Percentiles rank a stretch among this genome's conserved stretches.
Conservation (phyloP, 2,888 invertebrate species). For the Venustoraphidia nigricollis region DNA sequence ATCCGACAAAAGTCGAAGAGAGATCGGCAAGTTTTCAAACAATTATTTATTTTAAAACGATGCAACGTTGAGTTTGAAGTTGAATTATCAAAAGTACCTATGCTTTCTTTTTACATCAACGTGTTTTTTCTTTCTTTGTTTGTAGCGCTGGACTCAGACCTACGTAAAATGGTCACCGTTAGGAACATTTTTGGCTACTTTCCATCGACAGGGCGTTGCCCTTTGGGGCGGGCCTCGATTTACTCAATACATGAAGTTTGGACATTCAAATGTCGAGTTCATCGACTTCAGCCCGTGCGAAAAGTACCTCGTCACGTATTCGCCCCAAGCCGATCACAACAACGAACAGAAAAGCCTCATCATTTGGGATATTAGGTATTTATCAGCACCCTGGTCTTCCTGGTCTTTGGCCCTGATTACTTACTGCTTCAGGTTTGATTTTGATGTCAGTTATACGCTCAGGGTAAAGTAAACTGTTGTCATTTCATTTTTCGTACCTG, state of each 20-base stretch:
- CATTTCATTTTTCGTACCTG: not conserved
- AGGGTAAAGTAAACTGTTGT: conserved; percentile 6
- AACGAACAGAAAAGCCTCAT: conserved; percentile 71
- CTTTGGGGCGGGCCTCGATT: conserved; percentile 95
- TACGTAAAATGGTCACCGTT: conserved; percentile 96
- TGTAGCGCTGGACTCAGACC: conserved; percentile 86
- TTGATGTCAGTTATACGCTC: conserved; percentile 10
- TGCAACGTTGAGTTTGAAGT: not conserved
- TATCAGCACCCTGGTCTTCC: too few species aligned
- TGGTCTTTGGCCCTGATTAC: not conserved
- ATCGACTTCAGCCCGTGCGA: conserved; percentile 98
- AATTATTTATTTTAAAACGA: not conserved
- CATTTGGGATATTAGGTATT: conserved; percentile 86
- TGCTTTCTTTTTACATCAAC: not conserved
- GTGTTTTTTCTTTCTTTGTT: conserved; percentile 6
- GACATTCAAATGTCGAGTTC: conserved; percentile 79
- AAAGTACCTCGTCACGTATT: conserved; percentile 89
- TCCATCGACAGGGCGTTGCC: conserved; percentile 89
- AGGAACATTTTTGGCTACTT: conserved; percentile 91
- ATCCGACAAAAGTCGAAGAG: conserved; percentile 68
- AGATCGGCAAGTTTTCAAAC: conserved; percentile 42
- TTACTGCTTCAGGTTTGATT: not conserved
- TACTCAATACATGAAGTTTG: conserved; percentile 81
- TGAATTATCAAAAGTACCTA: not conserved
- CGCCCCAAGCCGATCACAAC: conserved; percentile 54